A percentile compares a stretch with the other conserved stretches of the same genome.
phyloP scores from a whole-genome alignment of 2,888 invertebrate species.

The Melangyna quadrimaculata region DNA sequence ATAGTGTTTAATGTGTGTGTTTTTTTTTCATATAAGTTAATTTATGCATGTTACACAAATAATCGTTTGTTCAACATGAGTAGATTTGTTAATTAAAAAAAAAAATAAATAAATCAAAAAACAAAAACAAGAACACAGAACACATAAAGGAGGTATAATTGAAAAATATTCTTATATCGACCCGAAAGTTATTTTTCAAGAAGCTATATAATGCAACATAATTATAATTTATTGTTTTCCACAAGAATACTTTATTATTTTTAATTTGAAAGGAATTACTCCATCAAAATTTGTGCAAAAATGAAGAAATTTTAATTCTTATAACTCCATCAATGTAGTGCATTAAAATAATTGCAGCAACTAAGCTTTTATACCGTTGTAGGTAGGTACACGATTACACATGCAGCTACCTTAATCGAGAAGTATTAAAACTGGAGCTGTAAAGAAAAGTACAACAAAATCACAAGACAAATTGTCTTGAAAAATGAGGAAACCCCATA shows the following conservation, averaged over 20 bases:
- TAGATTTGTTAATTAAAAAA: background rate
- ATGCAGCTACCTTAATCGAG: too few species aligned
- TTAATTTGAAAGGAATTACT: slow-evolving; percentile 15
- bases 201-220: background rate
- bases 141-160: background rate
- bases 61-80: slow-evolving; percentile 10
- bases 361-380: too few species aligned
- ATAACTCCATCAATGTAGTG: slow-evolving; percentile 1
- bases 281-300: background rate
- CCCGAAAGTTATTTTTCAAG: background rate
- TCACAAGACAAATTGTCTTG: slow-evolving; percentile 4
- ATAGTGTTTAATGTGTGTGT: background rate
- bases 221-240: slow-evolving; percentile 5
- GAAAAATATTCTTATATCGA: background rate
- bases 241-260: background rate
- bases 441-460: background rate
- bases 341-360: slow-evolving; percentile 1
- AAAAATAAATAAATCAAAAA: background rate
- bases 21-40: background rate
- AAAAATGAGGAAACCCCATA: slow-evolving; percentile 49
- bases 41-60: slow-evolving; percentile 8
- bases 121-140: background rate
- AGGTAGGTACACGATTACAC: too few species aligned
- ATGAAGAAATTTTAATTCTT: slow-evolving; percentile 17
- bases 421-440: background rate